These are phyloP conservation scores for Leptinotarsa rubiginosa DNA, from an alignment of 2,888 invertebrate species.

Conservation along the genomic window DNA sequence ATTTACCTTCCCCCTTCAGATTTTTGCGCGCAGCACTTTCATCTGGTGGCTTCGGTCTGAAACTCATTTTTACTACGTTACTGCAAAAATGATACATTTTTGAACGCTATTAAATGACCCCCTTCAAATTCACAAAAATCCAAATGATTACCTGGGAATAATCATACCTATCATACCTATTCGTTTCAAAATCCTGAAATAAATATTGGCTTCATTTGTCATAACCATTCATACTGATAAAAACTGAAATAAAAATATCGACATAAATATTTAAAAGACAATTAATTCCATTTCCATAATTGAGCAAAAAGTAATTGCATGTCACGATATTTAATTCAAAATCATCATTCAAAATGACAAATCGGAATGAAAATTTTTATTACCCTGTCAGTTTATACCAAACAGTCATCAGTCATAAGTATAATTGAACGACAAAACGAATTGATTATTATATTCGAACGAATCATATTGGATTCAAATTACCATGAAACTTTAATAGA, in stretches of 20 bases:
- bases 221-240: too few relatives aligned
- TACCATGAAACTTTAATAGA: background rate
- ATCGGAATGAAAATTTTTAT: background rate
- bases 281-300: background rate
- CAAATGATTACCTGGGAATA: too few relatives aligned
- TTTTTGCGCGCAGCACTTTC: too few relatives aligned
- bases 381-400: background rate
- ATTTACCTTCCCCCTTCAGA: too few relatives aligned
- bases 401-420: background rate
- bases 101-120: too few relatives aligned
- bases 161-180: too few relatives aligned
- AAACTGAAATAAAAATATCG: background rate
- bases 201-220: background rate
- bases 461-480: conserved; percentile 7
- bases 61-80: too few relatives aligned
- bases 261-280: background rate
- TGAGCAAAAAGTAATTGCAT: background rate
- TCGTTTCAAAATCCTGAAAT: too few relatives aligned
- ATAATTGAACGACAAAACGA: conserved; percentile 3
- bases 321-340: background rate
- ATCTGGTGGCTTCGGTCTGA: too few relatives aligned
- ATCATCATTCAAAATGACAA: background rate
- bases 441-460: conserved; percentile 1
- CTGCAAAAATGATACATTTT: too few relatives aligned
- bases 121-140: too few relatives aligned